These are phyloP conservation scores for Bradypodion pumilum DNA, from an alignment of 2,797 vertebrate genomes.

Conservation along the genomic window DNA sequence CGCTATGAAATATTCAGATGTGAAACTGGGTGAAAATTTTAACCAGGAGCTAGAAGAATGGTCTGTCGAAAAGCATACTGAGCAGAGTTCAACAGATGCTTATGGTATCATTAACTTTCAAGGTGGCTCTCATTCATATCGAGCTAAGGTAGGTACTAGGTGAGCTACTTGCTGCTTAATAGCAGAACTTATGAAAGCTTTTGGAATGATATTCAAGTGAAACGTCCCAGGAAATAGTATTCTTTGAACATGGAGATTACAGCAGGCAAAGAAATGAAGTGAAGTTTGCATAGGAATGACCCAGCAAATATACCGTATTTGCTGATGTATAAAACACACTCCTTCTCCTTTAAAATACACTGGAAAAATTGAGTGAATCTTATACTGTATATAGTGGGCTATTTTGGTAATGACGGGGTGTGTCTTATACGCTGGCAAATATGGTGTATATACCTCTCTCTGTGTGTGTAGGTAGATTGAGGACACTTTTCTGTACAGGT, in stretches of 20 bases:
- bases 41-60: slow-evolving; percentile 87
- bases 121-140: slow-evolving; percentile 98
- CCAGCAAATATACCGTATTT: neutral
- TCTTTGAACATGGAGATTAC: neutral
- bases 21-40: slow-evolving; percentile 90
- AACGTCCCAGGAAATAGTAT: accelerated
- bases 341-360: too few relatives aligned
- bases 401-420: too few relatives aligned
- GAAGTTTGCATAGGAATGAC: neutral
- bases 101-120: slow-evolving; percentile 98
- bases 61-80: slow-evolving; percentile 98
- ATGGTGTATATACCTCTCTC: too few relatives aligned
- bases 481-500: neutral
- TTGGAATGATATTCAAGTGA: neutral
- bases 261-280: neutral
- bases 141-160: slow-evolving; percentile 88
- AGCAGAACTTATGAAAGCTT: neutral
- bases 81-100: slow-evolving; percentile 92
- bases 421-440: too few relatives aligned
- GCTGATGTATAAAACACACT: too few relatives aligned
- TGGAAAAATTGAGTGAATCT: too few relatives aligned
- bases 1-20: slow-evolving; percentile 94
- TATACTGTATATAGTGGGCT: too few relatives aligned
- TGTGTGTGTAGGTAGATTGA: too few relatives aligned
- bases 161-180: neutral